A percentile compares a stretch with the other conserved stretches of the same genome.
phyloP scores from a whole-genome alignment of 2,888 invertebrate genomes.

The Chrysolina haemoptera region DNA sequence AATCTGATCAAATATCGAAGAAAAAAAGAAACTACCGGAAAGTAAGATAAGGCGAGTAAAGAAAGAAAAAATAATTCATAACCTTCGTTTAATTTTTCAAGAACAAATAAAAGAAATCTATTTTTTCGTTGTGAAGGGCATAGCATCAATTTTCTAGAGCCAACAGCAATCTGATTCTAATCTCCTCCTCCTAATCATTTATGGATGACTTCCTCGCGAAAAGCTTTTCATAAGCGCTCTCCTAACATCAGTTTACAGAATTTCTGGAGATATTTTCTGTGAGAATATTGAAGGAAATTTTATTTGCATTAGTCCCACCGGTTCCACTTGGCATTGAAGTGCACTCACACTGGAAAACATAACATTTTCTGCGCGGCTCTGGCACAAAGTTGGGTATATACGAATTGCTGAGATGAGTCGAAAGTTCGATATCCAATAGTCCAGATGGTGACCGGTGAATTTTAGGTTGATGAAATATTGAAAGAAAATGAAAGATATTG shows the following conservation, averaged over 20 bases:
- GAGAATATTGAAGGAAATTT: not conserved
- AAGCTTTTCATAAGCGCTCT: not conserved
- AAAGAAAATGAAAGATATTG: too few species aligned
- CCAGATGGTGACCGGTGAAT: too few species aligned
- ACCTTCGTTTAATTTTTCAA: not conserved
- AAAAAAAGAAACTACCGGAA: too few species aligned
- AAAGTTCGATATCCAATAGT: too few species aligned
- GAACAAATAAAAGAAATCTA: not conserved
- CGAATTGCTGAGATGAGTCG: too few species aligned
- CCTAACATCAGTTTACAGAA: not conserved
- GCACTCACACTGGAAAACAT: too few species aligned
- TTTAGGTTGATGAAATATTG: too few species aligned
- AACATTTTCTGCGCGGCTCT: too few species aligned
- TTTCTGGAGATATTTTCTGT: not conserved
- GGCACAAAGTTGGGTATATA: too few species aligned
- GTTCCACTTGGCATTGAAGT: not conserved
- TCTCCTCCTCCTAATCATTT: not conserved
- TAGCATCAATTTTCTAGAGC: not conserved
- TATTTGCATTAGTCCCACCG: not conserved
- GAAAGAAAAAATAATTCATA: too few species aligned
- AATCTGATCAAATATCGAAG: too few species aligned
- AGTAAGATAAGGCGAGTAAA: too few species aligned
- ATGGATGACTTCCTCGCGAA: conserved; percentile 7
- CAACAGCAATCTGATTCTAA: not conserved
- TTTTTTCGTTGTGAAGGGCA: not conserved